These are phyloP conservation scores for Drosophila ficusphila DNA, from an alignment of 1,140 invertebrate genomes.

Conservation along the genomic window DNA sequence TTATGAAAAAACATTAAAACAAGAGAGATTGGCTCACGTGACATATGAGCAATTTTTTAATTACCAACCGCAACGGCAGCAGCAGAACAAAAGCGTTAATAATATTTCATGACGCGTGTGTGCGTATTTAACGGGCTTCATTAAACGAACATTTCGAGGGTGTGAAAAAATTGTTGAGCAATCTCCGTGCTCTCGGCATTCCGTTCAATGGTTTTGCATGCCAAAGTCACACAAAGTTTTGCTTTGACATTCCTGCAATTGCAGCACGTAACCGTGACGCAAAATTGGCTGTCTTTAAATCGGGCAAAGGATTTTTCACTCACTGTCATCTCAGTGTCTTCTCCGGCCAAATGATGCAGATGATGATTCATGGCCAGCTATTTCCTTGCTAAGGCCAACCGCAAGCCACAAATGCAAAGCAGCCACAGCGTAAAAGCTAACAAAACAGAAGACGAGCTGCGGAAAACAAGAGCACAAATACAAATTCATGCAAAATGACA, in stretches of 20 bases:
- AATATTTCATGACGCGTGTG: slow-evolving; percentile 45
- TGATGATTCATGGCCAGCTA: slow-evolving; percentile 69
- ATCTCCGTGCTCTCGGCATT: slow-evolving; percentile 37
- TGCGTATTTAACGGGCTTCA: slow-evolving; percentile 44
- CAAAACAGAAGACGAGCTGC: slow-evolving; percentile 16
- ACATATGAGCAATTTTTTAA: slow-evolving; percentile 78
- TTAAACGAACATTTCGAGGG: slow-evolving; percentile 46
- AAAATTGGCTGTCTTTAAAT: slow-evolving; percentile 64
- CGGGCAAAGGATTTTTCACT: slow-evolving; percentile 22
- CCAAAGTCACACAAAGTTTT: slow-evolving; percentile 46
- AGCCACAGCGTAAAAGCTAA: slow-evolving; percentile 18
- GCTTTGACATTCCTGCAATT: slow-evolving; percentile 69
- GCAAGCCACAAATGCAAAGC: slow-evolving; percentile 36
- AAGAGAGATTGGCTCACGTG: slow-evolving; percentile 50
- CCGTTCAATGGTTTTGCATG: slow-evolving; percentile 64
- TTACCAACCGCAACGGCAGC: slow-evolving; percentile 57
- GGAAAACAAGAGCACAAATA: slow-evolving; percentile 73
- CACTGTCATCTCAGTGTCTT: slow-evolving; percentile 20
- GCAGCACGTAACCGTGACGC: slow-evolving; percentile 62
- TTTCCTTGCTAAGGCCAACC: slow-evolving; percentile 53
- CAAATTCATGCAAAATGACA: slow-evolving; percentile 79
- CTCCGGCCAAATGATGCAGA: slow-evolving; percentile 52
- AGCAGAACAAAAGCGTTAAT: slow-evolving; percentile 37
- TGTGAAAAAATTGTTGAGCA: slow-evolving; percentile 14
- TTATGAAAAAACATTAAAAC: slow-evolving; percentile 48